A percentile compares a stretch with the other conserved stretches of the same genome.
Evolutionary conservation across 2,797 vertebrate genomes (phyloP).

Genomic region (Schizopygopsis pylzovi): DNA sequence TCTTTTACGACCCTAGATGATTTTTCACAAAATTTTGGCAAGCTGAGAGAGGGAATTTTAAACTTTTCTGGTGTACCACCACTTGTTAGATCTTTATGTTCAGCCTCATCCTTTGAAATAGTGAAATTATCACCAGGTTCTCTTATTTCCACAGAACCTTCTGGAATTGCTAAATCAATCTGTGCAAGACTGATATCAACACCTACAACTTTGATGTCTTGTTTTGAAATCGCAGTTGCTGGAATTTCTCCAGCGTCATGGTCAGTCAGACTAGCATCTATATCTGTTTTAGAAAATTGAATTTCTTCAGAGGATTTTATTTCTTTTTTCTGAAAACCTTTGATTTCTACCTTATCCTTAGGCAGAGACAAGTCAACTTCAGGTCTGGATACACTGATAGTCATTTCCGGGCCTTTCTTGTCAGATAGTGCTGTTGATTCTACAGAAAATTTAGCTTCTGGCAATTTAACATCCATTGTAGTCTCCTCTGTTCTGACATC

Average conservation of each 20-base stretch:
- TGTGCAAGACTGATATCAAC: constrained; percentile 49
- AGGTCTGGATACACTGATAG: constrained; percentile 42
- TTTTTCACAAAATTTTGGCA: constrained; percentile 60
- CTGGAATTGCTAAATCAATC: constrained; percentile 40
- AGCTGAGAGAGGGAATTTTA: constrained; percentile 53
- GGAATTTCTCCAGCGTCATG: constrained; percentile 44
- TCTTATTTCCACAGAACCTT: constrained; percentile 37
- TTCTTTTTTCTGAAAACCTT: constrained; percentile 18
- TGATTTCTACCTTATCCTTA: constrained; percentile 48
- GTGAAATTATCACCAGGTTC: constrained; percentile 47
- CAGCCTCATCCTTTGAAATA: constrained; percentile 43
- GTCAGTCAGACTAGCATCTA: background rate
- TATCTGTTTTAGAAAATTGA: constrained; percentile 44
- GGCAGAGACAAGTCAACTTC: constrained; percentile 48
- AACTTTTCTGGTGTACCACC: constrained; percentile 36
- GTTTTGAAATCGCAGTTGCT: constrained; percentile 5
- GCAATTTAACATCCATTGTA: constrained; percentile 58
- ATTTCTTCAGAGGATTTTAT: constrained; percentile 31
- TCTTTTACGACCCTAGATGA: constrained; percentile 39
- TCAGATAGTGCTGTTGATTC: constrained; percentile 60
- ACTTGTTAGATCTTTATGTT: constrained; percentile 56
- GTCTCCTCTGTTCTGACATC: background rate
- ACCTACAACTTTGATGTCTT: constrained; percentile 40
- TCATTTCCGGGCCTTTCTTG: constrained; percentile 41
- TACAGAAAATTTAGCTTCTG: constrained; percentile 66